Base-by-base conservation (phyloP, 1,140 invertebrate species). In the Drosophila sechellia region DNA sequence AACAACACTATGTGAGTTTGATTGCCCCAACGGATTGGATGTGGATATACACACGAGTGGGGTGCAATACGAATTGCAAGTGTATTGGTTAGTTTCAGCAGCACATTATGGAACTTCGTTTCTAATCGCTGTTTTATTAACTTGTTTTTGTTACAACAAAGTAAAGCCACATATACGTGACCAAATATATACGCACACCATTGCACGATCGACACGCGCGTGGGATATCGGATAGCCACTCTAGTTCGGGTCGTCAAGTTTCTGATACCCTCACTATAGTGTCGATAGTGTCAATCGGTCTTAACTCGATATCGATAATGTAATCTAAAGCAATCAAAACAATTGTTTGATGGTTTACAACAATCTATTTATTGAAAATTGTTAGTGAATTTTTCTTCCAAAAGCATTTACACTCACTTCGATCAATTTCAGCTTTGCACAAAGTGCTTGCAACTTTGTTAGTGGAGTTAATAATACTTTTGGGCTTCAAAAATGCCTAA, bases 211-310 rank as follows among this genome's bases (percentile, higher is more conserved):
- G 55, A 49, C 57, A 63, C 54, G 70, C 68, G 54, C 66, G 48
- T 80, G 79, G 42, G 58, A 63, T 63, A 73, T 75, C 68, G 52
- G 56, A 74, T 81, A 85, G 75, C 63, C 76, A 15, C 45, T 20
- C 34, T 43, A 20, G 27, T 55, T 25, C 17, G 20, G n/a, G 49
- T 46, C 49, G 65, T 34, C 40, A 52, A 71, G 49, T 35, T 48
- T 63, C 55, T 35, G 13, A 68, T 39, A 40, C 66, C 27, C 60
- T 42, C 12, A 39, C 37, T 12, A 39, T 39, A 31, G 27, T 31
- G 27, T 8, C 6, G 27, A 31, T 17, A 17, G 17, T 17, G 17
- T 17, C 27, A 31, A 10, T 31, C 31, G 3, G 6, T 8, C 31
- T 31, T 8, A 27, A 31, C 8, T 8, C 31, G 31, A 10, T 31